Evolutionary conservation across 1,140 invertebrate species (phyloP).

Genomic region (Diorhabda elongata): DNA sequence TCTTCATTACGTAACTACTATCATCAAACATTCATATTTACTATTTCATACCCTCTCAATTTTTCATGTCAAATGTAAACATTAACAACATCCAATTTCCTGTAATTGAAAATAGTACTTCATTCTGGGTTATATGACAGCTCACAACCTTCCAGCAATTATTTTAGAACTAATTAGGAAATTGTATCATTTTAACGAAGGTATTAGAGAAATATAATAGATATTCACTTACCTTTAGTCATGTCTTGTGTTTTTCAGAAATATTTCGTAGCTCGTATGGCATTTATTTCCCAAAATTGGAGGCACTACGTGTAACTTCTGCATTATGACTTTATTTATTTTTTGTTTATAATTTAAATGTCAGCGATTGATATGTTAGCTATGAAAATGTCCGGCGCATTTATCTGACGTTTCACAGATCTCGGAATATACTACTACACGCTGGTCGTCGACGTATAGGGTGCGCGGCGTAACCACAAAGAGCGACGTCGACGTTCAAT

Average conservation of each 20-base stretch:
- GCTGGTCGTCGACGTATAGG: neutral
- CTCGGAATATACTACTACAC: neutral
- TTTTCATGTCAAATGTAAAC: too few species aligned
- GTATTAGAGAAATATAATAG: neutral
- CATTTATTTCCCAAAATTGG: neutral
- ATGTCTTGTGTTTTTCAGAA: neutral
- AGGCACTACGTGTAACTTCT: neutral
- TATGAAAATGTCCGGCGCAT: conserved; percentile 1
- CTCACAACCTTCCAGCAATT: too few species aligned
- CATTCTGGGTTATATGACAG: too few species aligned
- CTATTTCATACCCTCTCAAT: too few species aligned
- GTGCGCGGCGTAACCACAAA: neutral
- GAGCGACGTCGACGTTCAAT: conserved; percentile 1
- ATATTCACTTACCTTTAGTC: neutral
- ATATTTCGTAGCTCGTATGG: neutral
- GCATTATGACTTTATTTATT: neutral
- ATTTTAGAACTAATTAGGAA: neutral
- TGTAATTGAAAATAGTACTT: too few species aligned
- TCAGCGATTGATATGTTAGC: neutral
- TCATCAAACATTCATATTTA: too few species aligned
- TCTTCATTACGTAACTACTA: too few species aligned
- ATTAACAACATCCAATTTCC: too few species aligned
- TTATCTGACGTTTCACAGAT: neutral
- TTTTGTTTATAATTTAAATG: neutral
- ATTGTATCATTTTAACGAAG: neutral